Percentiles rank a stretch among this genome's conserved stretches.
Conservation (phyloP, 2,113 vertebrate species). For the Hyaena hyaena region DNA sequence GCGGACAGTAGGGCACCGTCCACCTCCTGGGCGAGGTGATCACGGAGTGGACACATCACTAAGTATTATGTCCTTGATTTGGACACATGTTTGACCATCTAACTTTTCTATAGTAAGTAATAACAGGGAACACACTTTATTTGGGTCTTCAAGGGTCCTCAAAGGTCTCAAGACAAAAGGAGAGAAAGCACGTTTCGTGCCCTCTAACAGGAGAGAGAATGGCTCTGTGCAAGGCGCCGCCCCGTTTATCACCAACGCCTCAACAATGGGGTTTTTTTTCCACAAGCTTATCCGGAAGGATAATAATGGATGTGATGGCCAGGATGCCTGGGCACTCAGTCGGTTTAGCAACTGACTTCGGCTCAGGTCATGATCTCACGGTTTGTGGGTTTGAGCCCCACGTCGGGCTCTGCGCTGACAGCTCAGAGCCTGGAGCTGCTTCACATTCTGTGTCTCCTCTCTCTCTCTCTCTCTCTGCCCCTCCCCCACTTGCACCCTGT, state of each 20-base stretch:
- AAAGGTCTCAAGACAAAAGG: background rate
- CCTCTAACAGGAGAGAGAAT: background rate
- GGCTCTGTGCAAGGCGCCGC: background rate
- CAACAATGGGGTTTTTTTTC: background rate
- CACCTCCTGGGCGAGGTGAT: accelerated
- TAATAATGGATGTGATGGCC: background rate
- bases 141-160: background rate
- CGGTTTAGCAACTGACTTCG: no score
- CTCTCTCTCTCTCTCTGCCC: no score
- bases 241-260: background rate
- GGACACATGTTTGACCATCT: background rate
- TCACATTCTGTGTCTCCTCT: no score
- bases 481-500: no score
- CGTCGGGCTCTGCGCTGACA: no score
- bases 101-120: no score
- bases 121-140: background rate
- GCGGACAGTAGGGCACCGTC: background rate
- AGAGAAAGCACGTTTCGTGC: background rate
- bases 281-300: background rate
- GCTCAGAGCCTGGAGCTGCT: no score
- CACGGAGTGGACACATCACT: background rate
- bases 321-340: no score
- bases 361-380: no score
- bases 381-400: no score
- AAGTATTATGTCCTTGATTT: background rate